phyloP scores from a whole-genome alignment of 2,113 vertebrate genomes.

The Hymenochirus boettgeri region DNA sequence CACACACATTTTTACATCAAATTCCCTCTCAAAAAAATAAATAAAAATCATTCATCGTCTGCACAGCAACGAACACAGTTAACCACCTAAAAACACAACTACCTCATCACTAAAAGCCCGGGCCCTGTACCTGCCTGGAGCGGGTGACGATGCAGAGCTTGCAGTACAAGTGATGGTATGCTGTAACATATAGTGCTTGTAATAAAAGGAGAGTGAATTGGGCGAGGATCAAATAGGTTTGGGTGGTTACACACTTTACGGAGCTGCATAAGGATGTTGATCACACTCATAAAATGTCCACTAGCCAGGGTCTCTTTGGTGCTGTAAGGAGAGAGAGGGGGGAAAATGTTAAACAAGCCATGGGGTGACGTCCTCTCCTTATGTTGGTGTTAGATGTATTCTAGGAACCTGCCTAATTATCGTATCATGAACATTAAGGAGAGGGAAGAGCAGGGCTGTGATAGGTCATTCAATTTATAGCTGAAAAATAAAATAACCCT shows the following conservation, averaged over 20 bases:
- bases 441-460: no score
- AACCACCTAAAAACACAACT: no score
- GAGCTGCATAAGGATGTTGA: conserved; percentile 95
- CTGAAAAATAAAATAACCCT: no score
- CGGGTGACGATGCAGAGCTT: conserved; percentile 69
- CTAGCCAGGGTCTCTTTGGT: conserved; percentile 87
- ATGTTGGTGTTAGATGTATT: no score
- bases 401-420: no score
- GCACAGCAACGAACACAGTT: not conserved
- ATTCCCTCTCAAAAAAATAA: not conserved
- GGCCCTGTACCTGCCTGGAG: conserved; percentile 67
- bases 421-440: no score
- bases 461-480: no score
- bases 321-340: conserved; percentile 52
- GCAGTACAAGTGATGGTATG: conserved; percentile 78
- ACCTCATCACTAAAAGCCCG: not conserved
- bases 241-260: conserved; percentile 96
- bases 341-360: no score
- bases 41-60: no score
- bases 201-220: conserved; percentile 90
- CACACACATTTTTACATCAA: not conserved
- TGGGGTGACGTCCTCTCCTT: no score
- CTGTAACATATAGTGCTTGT: conserved; percentile 76
- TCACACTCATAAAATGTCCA: conserved; percentile 94
- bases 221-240: conserved; percentile 90